Evolutionary conservation across 1,140 invertebrate species (phyloP), one percentile per base, ranked within the genome.

Genomic region (Scaptodrosophila lebanonensis): DNA sequence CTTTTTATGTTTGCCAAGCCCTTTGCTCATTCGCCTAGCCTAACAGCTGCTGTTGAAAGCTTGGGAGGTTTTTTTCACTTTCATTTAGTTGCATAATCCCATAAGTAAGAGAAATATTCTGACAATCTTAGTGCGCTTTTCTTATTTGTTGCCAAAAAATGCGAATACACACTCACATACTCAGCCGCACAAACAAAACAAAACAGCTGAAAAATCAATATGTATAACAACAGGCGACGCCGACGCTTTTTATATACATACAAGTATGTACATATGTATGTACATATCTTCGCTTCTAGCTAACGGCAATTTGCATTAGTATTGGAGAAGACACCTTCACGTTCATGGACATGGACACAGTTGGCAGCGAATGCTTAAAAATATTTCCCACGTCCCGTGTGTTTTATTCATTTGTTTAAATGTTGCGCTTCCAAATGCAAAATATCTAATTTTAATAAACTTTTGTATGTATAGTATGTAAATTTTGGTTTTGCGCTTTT

Each of bases 151-250:
- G 3, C 6, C 49, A 32, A 15, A 18, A 35, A 33, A 15, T 12
- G 38, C 18, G 32, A 12, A 1, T 7, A 17, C 47, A 38, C 30
- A 18, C 32, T 5, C 36, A 36, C 17, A 36, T 7, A 50, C 4
- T 16, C n/a, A 43, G 3, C 20, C 3, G 9, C 30, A n/a, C n/a
- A 11, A 3, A 7, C 6, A 49, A 62, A 42, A 25, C 50, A 56
- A 65, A 68, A 48, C 62, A 68, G 50, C 62, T 65, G 62, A 66
- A 68, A 66, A 68, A 68, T 68, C 66, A 66, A 68, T 68, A 66
- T 30, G 51, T 18, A 42, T 9, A 50, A 6, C 15, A 18, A 36
- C n/a, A 25, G 8, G 22, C 22, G 22, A 25, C 22, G 3, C 8
- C n/a, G n/a, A 4, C 8, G 8, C 22, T 25, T 25, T 25, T 25